phyloP scores from a whole-genome alignment of 2,888 invertebrate genomes.

The Harpalus rufipes region DNA sequence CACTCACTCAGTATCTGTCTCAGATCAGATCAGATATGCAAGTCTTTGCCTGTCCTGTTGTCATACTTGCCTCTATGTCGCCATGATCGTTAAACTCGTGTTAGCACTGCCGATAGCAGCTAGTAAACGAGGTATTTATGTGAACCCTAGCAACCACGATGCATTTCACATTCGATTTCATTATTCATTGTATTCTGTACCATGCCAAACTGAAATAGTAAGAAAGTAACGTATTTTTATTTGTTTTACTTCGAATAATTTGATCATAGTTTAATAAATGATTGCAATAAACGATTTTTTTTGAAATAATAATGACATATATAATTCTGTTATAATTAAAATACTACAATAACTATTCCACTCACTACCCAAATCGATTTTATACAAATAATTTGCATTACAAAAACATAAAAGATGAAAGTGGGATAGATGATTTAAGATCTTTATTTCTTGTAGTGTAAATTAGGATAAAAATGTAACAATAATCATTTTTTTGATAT shows the following conservation, averaged over 20 bases:
- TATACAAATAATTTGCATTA: too few species aligned
- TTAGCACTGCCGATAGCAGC: slow-evolving; percentile 59
- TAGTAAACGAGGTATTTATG: slow-evolving; percentile 66
- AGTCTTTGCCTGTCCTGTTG: slow-evolving; percentile 60
- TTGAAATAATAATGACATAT: too few species aligned
- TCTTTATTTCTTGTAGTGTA: too few species aligned
- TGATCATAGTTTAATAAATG: background rate
- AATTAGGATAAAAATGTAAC: too few species aligned
- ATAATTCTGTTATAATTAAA: too few species aligned
- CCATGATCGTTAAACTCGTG: slow-evolving; percentile 57
- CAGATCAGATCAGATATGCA: slow-evolving; percentile 48
- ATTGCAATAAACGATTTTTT: too few species aligned
- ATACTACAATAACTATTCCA: too few species aligned
- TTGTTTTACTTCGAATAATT: background rate
- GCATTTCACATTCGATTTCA: background rate
- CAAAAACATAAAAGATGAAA: too few species aligned
- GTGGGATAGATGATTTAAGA: too few species aligned
- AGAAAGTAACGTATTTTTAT: background rate
- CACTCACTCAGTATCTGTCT: slow-evolving; percentile 52
- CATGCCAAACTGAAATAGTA: background rate
- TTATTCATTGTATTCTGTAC: background rate
- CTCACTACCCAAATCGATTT: too few species aligned
- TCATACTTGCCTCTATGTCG: slow-evolving; percentile 59
- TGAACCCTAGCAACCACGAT: slow-evolving; percentile 36
- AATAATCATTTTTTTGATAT: too few species aligned